Conservation (phyloP, 2,797 vertebrate species). For the Eulemur rubriventer region DNA sequence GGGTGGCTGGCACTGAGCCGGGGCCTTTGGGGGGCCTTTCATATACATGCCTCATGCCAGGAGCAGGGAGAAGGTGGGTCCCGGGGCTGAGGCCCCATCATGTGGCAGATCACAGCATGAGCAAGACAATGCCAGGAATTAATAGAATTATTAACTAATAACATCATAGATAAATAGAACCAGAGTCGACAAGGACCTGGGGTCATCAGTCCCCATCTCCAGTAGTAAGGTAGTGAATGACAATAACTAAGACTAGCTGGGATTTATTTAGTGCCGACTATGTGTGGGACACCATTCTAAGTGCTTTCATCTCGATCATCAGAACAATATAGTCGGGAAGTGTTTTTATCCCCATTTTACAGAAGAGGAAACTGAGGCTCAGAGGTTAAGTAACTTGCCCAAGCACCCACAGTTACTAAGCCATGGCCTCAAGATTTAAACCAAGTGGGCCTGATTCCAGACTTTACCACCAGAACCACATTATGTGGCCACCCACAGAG, state of each 20-base stretch:
- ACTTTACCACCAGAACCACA: neutral
- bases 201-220: neutral
- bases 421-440: neutral
- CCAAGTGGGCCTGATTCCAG: neutral
- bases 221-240: neutral
- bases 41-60: neutral
- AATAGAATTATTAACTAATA: neutral
- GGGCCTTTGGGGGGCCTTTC: slow-evolving; percentile 35
- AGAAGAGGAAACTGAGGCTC: neutral
- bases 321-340: neutral
- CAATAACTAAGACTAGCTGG: neutral
- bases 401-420: neutral
- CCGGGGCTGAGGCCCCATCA: neutral
- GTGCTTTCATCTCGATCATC: neutral
- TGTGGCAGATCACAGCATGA: slow-evolving; percentile 20
- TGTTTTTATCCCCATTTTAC: neutral
- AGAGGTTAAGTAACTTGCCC: neutral
- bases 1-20: slow-evolving; percentile 38
- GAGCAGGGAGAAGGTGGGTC: neutral
- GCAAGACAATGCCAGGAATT: neutral
- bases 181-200: neutral
- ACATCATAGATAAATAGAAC: neutral
- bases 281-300: neutral
- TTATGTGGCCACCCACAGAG: neutral
- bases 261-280: neutral